Percentiles rank a stretch among this genome's conserved stretches.
phyloP scores from a whole-genome alignment of 2,888 invertebrate species.

The Celastrina argiolus region DNA sequence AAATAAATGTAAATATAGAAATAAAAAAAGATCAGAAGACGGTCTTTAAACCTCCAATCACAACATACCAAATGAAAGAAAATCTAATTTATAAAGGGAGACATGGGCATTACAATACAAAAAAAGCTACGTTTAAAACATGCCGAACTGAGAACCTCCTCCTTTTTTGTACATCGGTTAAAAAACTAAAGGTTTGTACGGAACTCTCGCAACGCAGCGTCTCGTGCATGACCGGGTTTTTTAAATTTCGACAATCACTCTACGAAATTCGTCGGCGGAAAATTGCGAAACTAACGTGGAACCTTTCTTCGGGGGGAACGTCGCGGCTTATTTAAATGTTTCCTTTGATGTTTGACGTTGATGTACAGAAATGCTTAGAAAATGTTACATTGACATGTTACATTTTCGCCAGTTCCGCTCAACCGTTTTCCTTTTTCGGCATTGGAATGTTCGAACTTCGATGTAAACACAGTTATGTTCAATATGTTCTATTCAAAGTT shows the following conservation, averaged over 20 bases:
- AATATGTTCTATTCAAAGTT: background rate
- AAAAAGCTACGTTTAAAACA: no score
- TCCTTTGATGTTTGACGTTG: slow-evolving; percentile 13
- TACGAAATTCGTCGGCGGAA: slow-evolving; percentile 9
- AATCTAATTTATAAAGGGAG: no score
- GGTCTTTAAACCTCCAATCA: no score
- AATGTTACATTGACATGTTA: slow-evolving; percentile 7
- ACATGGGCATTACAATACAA: no score
- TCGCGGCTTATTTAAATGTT: slow-evolving; percentile 9
- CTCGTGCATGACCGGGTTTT: background rate
- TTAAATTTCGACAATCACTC: slow-evolving; percentile 7
- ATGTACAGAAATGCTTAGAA: background rate
- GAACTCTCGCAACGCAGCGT: background rate
- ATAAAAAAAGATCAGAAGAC: no score
- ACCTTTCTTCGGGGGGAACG: slow-evolving; percentile 5
- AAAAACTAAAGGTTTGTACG: background rate
- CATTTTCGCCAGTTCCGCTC: background rate
- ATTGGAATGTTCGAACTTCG: background rate
- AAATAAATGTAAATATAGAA: no score
- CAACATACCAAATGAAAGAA: no score
- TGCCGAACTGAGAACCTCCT: no score
- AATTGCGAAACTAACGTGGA: slow-evolving; percentile 8
- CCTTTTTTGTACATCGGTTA: no score
- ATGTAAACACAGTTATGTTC: background rate
- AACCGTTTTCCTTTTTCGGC: background rate